Conservation (phyloP, 2,113 vertebrate genomes). For the Oryzias javanicus region DNA sequence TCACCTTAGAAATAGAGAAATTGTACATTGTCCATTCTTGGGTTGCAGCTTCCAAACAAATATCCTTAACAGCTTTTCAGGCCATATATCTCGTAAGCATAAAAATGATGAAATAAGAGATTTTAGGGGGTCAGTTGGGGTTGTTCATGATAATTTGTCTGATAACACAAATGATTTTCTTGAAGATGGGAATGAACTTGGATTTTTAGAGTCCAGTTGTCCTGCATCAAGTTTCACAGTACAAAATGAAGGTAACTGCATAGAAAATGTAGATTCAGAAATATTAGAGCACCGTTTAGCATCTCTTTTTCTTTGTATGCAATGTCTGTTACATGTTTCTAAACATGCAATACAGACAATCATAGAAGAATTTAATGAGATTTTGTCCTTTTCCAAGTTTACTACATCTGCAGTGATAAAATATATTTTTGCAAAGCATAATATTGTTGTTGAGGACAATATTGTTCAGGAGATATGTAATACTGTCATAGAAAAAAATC, state of each 20-base stretch:
- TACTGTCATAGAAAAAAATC: constrained; percentile 1
- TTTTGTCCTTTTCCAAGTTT: neutral
- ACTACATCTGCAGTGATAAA: neutral
- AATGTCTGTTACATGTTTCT: constrained; percentile 2
- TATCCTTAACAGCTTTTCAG: neutral
- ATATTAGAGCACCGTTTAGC: neutral
- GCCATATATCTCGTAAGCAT: neutral
- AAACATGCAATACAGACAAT: constrained; percentile 1
- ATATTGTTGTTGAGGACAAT: neutral
- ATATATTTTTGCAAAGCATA: constrained; percentile 9
- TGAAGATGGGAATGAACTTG: no score
- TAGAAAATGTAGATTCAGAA: neutral
- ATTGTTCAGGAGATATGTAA: constrained; percentile 5
- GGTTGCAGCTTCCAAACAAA: constrained; percentile 21
- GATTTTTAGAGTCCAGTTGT: no score
- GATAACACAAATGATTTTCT: neutral
- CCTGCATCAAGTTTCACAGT: neutral
- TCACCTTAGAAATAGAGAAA: constrained; percentile 3
- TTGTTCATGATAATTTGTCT: neutral
- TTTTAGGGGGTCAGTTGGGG: neutral
- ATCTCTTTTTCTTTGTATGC: constrained; percentile 1
- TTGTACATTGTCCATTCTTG: constrained; percentile 15
- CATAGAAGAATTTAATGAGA: constrained; percentile 1
- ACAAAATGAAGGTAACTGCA: neutral
- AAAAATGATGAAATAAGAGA: constrained; percentile 11